phyloP scores from a whole-genome alignment of 64 coral and sea anemone genomes.

The Actinia equina region DNA sequence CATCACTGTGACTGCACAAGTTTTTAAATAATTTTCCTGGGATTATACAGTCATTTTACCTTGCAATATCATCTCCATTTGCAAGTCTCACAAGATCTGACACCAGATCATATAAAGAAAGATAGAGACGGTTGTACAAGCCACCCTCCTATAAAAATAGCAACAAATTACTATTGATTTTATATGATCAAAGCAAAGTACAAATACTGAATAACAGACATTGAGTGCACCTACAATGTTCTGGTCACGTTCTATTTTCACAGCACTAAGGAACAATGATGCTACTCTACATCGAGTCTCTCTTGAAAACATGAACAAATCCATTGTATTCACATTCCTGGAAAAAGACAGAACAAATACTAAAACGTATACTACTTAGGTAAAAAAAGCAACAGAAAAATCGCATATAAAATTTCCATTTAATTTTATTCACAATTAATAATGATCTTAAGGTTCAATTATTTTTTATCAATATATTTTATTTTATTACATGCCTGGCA shows the following conservation, averaged over 20 bases:
- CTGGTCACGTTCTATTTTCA: slow-evolving; percentile 93
- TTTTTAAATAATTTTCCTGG: no score
- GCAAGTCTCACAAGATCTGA: slow-evolving; percentile 76
- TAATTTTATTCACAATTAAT: no score
- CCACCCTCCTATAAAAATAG: slow-evolving; percentile 64
- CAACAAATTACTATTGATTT: not conserved
- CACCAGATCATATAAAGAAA: slow-evolving; percentile 92
- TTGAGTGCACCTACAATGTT: slow-evolving; percentile 67
- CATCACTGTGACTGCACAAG: no score
- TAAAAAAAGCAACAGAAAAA: not conserved
- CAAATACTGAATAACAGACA: not conserved
- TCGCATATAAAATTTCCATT: no score
- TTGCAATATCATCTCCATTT: slow-evolving; percentile 73
- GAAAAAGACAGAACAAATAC: not conserved
- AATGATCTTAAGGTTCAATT: not conserved
- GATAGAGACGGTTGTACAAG: slow-evolving; percentile 80
- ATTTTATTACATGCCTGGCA: no score
- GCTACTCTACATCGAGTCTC: slow-evolving; percentile 70
- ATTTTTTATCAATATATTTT: no score
- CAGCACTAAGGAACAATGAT: slow-evolving; percentile 79
- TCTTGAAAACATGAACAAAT: slow-evolving; percentile 76
- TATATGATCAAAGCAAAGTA: not conserved
- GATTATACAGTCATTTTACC: slow-evolving; percentile 18
- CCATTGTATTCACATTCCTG: slow-evolving; percentile 74
- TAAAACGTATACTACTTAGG: not conserved